Percentiles rank a stretch among this genome's conserved stretches.
Evolutionary conservation across 23 tunicate species (phyloP).

Genomic region (Phallusia fumigata): DNA sequence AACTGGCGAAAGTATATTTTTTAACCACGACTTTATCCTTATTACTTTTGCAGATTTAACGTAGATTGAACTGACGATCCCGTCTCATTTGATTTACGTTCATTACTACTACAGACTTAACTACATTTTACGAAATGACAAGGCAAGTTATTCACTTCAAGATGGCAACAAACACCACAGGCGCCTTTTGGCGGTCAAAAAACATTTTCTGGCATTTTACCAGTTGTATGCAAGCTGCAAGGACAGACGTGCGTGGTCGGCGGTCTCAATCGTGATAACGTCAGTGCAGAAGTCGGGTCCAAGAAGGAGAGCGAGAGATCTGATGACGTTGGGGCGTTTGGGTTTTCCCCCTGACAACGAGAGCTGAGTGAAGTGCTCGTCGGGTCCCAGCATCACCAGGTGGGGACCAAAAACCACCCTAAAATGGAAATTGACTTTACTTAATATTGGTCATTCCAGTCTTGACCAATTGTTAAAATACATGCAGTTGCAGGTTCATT

Average conservation of each 20-base stretch:
- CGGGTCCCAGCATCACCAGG: constrained; percentile 92
- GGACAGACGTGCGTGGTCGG: constrained; percentile 94
- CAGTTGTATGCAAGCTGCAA: constrained; percentile 95
- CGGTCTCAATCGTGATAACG: constrained; percentile 88
- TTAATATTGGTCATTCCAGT: neutral
- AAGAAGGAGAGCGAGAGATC: constrained; percentile 82
- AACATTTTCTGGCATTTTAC: neutral
- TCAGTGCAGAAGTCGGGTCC: constrained; percentile 99
- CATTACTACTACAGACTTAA: too few species aligned
- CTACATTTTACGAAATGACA: too few species aligned
- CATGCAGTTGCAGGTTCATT: too few species aligned
- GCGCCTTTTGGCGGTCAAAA: too few species aligned
- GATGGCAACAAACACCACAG: too few species aligned
- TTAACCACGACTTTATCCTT: too few species aligned
- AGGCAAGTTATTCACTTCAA: too few species aligned
- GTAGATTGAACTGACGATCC: too few species aligned
- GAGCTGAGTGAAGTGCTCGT: constrained; percentile 95
- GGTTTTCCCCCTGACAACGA: constrained; percentile 97
- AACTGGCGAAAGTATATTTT: too few species aligned
- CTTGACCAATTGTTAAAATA: too few species aligned
- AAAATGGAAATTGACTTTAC: neutral
- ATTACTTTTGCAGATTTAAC: too few species aligned
- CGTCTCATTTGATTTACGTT: too few species aligned
- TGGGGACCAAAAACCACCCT: constrained; percentile 98
- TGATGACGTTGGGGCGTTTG: constrained; percentile 84